phyloP scores from a whole-genome alignment of 2,888 invertebrate genomes.

The Acholoe squamosa region DNA sequence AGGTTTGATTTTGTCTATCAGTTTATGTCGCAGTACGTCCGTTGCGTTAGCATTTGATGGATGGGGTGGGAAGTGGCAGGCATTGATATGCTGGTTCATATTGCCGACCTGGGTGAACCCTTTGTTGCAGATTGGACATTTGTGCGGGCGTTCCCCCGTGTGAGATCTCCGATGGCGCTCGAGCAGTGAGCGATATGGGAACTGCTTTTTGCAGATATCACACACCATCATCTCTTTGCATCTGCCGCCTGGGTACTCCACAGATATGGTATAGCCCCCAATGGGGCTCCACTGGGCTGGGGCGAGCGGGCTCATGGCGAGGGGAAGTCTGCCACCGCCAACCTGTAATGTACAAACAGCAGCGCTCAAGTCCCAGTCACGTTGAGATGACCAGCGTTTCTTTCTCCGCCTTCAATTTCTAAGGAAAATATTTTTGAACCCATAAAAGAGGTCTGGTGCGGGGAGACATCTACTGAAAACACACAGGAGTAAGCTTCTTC shows the following conservation, averaged over 20 bases:
- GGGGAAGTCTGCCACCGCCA: background rate
- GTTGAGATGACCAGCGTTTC: too few relatives aligned
- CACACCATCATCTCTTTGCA: background rate
- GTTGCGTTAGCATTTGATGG: too few relatives aligned
- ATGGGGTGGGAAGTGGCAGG: background rate
- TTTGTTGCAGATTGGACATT: conserved; percentile 1
- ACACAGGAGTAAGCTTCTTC: too few relatives aligned
- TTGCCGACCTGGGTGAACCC: conserved; percentile 37
- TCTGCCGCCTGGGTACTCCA: background rate
- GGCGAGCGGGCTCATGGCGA: background rate
- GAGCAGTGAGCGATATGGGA: background rate
- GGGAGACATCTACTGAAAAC: too few relatives aligned
- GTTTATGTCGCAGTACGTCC: too few relatives aligned
- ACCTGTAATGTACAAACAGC: conserved; percentile 15
- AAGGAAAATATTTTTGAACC: too few relatives aligned
- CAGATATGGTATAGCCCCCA: background rate
- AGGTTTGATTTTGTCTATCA: too few relatives aligned
- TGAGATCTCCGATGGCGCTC: conserved; percentile 40
- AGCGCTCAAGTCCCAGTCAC: background rate
- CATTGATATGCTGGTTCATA: conserved; percentile 37
- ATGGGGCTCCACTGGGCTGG: background rate
- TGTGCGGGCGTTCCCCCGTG: conserved; percentile 34
- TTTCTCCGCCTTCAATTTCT: too few relatives aligned
- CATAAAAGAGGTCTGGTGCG: too few relatives aligned
- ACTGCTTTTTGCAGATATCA: conserved; percentile 1